Base-by-base conservation (phyloP, 2,888 invertebrate species). In the Corbicula japonica region DNA sequence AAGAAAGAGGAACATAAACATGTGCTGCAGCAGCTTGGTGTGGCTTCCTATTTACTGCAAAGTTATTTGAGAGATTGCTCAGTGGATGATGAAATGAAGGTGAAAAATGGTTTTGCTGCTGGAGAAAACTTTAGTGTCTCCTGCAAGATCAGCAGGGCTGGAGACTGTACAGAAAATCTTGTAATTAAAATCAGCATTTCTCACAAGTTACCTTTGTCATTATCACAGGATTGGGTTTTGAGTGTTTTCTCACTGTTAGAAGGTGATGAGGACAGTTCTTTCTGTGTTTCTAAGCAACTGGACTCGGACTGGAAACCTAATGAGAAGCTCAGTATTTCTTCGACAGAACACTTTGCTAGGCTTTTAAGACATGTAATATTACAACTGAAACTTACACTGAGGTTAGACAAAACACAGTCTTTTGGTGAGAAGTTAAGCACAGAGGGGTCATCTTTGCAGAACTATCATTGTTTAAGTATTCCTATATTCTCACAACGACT, bases 41-140 rank as follows among this genome's bases (percentile, higher is more conserved):
- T 76, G 15, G 80, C 80, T 18, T 54, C 80, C 32, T 63, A 58
- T 56, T 46, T 80, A 2, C 56, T 69, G 21, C 48, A 52, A 4
- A n/a, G 38, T 5, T 48, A 61, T 38, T 15, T 62, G 18, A n/a
- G 44, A 32, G 32, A 38, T 15, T 26, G 30, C 32, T 44, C 62
- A 10, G 15, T 21, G 2, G 8, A 3, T 56, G 56, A 32, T 0
- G 15, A 4, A 1, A n/a, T 10, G n/a, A 18, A 18, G 8, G 1
- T 23, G 18, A 26, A 5, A 10, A 1, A 5, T 18, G 1, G 8
- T 28, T 30, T 32, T 30, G 12, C 1, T 1, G 1, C 52, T 28
- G 30, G 12, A 1, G 12, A 12, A 18, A 26, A 52, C 15, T 28
- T 32, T 52, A 28, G 28, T 44, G 28, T 18, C 2, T n/a, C 5